phyloP scores from a whole-genome alignment of 2,888 invertebrate species.

The Tanypteryx hageni region DNA sequence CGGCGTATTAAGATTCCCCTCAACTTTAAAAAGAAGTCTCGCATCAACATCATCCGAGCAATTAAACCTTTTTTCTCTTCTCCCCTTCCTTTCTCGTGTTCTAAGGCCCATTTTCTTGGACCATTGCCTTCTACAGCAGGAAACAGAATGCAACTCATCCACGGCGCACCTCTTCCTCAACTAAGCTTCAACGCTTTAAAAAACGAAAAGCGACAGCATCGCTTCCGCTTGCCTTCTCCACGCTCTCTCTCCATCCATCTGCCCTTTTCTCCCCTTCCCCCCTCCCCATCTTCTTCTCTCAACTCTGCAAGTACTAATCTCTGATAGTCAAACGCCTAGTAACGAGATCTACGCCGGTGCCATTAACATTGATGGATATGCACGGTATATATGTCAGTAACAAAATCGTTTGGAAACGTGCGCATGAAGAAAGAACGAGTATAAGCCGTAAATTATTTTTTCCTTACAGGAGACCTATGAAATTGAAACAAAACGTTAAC shows the following conservation, averaged over 20 bases:
- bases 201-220: neutral
- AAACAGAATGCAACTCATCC: neutral
- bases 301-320: too few species aligned
- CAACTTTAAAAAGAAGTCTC: neutral
- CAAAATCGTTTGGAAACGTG: too few species aligned
- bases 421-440: too few species aligned
- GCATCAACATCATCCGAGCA: neutral
- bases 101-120: neutral
- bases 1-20: neutral
- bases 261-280: too few species aligned
- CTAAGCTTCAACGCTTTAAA: neutral
- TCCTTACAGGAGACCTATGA: too few species aligned
- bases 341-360: too few species aligned
- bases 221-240: neutral
- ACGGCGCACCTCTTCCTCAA: neutral
- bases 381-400: too few species aligned
- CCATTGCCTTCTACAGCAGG: neutral
- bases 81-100: neutral
- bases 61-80: conserved; percentile 2
- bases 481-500: too few species aligned
- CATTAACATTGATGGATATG: too few species aligned
- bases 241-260: neutral
- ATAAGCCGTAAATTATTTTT: too few species aligned
- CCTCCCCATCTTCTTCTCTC: too few species aligned
- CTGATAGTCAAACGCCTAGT: too few species aligned